Percentiles rank a stretch among this genome's conserved stretches.
phyloP scores from a whole-genome alignment of 2,113 vertebrate genomes.

The Pampusana beccarii region DNA sequence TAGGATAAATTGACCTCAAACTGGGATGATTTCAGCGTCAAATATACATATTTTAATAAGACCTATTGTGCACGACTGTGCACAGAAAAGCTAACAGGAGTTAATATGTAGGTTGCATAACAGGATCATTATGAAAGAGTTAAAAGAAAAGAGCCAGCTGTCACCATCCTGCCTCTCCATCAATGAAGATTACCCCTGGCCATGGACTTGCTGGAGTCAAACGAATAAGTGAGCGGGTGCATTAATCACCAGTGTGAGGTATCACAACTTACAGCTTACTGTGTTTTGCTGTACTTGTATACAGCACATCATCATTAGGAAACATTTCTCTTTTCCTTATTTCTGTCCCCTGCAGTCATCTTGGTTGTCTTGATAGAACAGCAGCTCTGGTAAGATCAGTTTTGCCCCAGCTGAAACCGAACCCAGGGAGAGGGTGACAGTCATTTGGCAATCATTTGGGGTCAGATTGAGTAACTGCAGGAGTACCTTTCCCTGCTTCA shows the following conservation, averaged over 20 bases:
- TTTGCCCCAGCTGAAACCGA: background rate
- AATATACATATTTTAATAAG: background rate
- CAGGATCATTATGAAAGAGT: background rate
- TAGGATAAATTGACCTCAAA: background rate
- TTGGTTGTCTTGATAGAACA: background rate
- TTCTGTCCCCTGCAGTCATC: background rate
- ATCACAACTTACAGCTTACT: background rate
- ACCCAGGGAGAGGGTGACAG: background rate
- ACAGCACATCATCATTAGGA: background rate
- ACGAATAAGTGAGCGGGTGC: accelerated
- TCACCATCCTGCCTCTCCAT: background rate
- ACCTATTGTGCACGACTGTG: background rate
- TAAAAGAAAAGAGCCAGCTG: background rate
- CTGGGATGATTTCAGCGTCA: background rate
- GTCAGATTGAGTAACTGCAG: background rate
- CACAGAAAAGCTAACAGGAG: background rate
- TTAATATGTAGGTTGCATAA: background rate
- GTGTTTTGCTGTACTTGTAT: background rate
- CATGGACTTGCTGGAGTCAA: background rate
- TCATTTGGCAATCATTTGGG: background rate
- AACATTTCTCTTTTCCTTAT: background rate
- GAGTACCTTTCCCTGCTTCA: background rate
- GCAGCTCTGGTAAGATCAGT: background rate
- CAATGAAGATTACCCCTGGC: accelerated
- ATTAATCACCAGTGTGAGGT: accelerated